Evolutionary conservation across 1,140 invertebrate genomes (phyloP).

Genomic region (Gonatopus flavifemur): DNA sequence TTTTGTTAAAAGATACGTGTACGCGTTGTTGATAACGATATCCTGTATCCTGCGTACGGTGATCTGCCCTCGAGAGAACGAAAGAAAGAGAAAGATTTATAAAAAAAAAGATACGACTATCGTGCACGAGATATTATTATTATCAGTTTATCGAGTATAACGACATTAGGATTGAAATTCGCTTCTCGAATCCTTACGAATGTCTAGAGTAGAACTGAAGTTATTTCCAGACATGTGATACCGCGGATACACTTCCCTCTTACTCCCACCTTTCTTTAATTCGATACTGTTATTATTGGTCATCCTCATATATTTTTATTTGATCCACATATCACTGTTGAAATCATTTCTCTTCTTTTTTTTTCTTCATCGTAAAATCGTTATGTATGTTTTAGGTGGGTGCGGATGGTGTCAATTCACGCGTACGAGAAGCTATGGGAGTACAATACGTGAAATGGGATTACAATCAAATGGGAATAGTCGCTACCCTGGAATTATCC

Average conservation of each 20-base stretch:
- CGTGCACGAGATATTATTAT: too few relatives aligned
- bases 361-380: background rate
- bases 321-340: background rate
- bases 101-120: too few relatives aligned
- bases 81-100: too few relatives aligned
- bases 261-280: constrained; percentile 18
- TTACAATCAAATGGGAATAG: constrained; percentile 88
- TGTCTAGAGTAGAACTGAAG: constrained; percentile 39
- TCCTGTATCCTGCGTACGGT: too few relatives aligned
- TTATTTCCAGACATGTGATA: constrained; percentile 50
- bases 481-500: constrained; percentile 81
- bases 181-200: constrained; percentile 22
- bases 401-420: constrained; percentile 89
- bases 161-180: too few relatives aligned
- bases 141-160: too few relatives aligned
- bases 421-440: constrained; percentile 78
- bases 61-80: too few relatives aligned
- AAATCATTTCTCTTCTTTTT: background rate
- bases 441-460: constrained; percentile 77
- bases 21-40: constrained; percentile 16
- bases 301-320: background rate
- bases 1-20: too few relatives aligned
- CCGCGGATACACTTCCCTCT: constrained; percentile 28
- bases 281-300: background rate
- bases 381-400: constrained; percentile 69